A percentile compares a stretch with the other conserved stretches of the same genome.
Evolutionary conservation across 2,797 vertebrate genomes (phyloP).

Genomic region (Falco peregrinus): DNA sequence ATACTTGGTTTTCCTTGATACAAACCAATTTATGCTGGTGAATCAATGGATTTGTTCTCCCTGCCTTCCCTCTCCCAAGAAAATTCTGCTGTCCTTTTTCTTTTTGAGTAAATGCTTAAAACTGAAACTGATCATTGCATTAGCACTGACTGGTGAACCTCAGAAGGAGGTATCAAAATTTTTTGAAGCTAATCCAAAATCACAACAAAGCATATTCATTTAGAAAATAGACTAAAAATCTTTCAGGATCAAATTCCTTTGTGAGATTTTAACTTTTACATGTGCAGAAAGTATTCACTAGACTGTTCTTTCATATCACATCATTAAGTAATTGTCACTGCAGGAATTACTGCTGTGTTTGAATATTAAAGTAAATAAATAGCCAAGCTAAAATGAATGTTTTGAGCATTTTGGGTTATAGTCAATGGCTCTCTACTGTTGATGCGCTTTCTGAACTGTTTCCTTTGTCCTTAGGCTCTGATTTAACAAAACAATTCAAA

Average conservation of each 20-base stretch:
- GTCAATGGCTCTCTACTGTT: background rate
- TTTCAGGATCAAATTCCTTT: slow-evolving; percentile 62
- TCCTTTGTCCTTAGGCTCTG: slow-evolving; percentile 42
- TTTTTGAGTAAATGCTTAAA: background rate
- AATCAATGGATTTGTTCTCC: background rate
- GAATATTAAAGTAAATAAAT: slow-evolving; percentile 54
- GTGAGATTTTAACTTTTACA: slow-evolving; percentile 40
- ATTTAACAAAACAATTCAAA: slow-evolving; percentile 38
- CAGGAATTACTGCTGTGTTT: slow-evolving; percentile 45
- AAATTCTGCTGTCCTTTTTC: background rate
- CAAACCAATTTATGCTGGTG: background rate
- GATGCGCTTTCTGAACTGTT: slow-evolving; percentile 9
- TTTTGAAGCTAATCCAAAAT: slow-evolving; percentile 46
- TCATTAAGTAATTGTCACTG: slow-evolving; percentile 51
- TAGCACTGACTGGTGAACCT: slow-evolving; percentile 27
- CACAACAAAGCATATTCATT: slow-evolving; percentile 28
- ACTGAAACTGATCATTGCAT: slow-evolving; percentile 14
- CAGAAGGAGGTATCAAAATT: slow-evolving; percentile 25
- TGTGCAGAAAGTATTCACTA: slow-evolving; percentile 56
- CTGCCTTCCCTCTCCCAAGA: too few relatives aligned
- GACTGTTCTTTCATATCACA: slow-evolving; percentile 42
- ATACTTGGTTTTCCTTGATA: background rate
- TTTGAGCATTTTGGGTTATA: slow-evolving; percentile 48
- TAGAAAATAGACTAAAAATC: slow-evolving; percentile 55
- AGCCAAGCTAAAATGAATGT: slow-evolving; percentile 17